Conservation (phyloP, 2,888 invertebrate species). For the Mesorhabditis belari region DNA sequence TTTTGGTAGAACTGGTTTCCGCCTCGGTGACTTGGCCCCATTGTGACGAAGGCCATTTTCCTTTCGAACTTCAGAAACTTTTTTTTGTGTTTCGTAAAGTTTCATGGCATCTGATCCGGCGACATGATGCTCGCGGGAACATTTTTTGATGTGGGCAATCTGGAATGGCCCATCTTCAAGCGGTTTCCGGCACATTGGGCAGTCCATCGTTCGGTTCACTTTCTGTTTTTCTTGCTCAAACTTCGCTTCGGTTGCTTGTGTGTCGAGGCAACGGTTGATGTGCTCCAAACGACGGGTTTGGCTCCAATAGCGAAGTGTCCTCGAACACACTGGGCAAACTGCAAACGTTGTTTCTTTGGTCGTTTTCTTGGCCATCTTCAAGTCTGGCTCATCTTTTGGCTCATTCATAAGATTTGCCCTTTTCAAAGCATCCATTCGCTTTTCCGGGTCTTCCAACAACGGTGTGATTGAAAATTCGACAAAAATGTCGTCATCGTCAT, state of each 20-base stretch:
- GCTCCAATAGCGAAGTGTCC: not conserved
- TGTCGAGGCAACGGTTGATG: not conserved
- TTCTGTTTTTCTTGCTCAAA: not conserved
- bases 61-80: not conserved
- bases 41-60: not conserved
- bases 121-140: not conserved
- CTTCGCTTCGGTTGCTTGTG: not conserved
- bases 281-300: not conserved
- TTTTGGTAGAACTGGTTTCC: not conserved
- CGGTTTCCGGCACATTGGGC: not conserved
- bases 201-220: not conserved
- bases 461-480: too few species aligned
- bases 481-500: too few species aligned
- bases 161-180: not conserved
- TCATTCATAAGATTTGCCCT: too few species aligned
- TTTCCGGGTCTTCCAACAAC: too few species aligned
- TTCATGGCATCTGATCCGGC: not conserved
- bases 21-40: not conserved
- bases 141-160: not conserved
- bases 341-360: too few species aligned
- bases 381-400: too few species aligned
- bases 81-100: not conserved
- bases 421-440: too few species aligned
- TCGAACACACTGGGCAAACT: not conserved
- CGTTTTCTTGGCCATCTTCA: too few species aligned